These are phyloP conservation scores for Chrosomus eos DNA, from an alignment of 2,797 vertebrate species.

Conservation along the genomic window DNA sequence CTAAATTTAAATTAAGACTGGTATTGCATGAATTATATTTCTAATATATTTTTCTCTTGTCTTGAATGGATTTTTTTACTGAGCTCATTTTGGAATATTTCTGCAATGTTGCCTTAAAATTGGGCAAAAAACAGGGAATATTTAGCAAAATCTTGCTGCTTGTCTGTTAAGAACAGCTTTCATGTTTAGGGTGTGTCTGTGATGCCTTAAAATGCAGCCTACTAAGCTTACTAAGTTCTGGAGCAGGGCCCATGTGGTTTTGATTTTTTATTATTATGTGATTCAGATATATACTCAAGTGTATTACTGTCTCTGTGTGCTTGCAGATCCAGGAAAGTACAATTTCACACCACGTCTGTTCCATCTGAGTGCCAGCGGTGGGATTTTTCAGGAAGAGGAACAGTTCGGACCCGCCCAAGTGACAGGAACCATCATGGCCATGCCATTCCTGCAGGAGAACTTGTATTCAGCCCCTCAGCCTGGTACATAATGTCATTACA, in stretches of 20 bases:
- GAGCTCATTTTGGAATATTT: not conserved
- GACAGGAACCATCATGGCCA: slow-evolving; percentile 73
- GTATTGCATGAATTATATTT: not conserved
- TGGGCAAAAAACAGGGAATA: not conserved
- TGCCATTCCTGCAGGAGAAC: slow-evolving; percentile 84
- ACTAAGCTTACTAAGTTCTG: not conserved
- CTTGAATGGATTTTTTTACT: not conserved
- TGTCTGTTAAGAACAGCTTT: not conserved
- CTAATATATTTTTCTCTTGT: not conserved
- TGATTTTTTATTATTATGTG: too few relatives aligned
- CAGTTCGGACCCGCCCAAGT: slow-evolving; percentile 71
- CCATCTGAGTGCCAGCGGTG: slow-evolving; percentile 75
- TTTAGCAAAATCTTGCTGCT: not conserved
- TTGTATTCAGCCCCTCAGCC: slow-evolving; percentile 80
- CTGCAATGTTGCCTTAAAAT: not conserved
- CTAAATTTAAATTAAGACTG: not conserved
- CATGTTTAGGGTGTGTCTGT: not conserved
- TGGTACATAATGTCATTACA: slow-evolving; percentile 66
- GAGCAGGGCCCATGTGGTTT: not conserved
- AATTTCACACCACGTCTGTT: slow-evolving; percentile 81
- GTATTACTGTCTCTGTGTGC: not conserved
- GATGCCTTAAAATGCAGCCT: not conserved
- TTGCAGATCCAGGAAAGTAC: slow-evolving; percentile 82
- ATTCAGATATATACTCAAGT: not conserved
- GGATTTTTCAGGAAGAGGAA: slow-evolving; percentile 78